Base-by-base conservation (phyloP, 2,888 invertebrate genomes). In the Diarsia mendica region DNA sequence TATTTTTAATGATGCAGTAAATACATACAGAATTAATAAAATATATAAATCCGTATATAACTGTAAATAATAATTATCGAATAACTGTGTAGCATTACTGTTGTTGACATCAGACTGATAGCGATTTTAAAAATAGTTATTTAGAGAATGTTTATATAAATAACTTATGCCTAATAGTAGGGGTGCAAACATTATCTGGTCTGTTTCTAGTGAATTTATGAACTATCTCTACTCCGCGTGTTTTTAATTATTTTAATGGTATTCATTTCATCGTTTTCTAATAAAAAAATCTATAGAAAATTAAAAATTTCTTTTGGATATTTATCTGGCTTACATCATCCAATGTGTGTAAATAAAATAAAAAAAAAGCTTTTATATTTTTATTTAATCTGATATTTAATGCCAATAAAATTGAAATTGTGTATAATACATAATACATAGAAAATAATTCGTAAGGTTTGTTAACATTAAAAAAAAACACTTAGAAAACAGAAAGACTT, bases 41-140 rank as follows among this genome's bases (percentile, higher is more conserved):
- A 75, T 28, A 53, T 6, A 73, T 33, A 49, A 69, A 67, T 72
- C 60, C 65, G 71, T 65, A 58, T 71, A 58, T 75, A 82, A 74
- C 63, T 89, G 84, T 88, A 89, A 46, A 85, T 78, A 83, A 70
- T 84, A 39, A 77, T 23, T 15, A 63, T 13, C 67, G 80, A 82
- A 76, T 89, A 90, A 89, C 71, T 81, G 63, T 80, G 80, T 87
- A 87, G 88, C 13, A 81, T 91, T 88, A 92, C 85, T 90, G 91
- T 92, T 94, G 93, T 93, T 94, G 89, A 93, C 89, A 91, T 92
- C 95, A 94, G 95, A 95, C 95, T 95, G 95, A 95, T 95, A 95
- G 94, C 89, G 81, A 91, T 90, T 92, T 92, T 91, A 83, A 83
- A 80, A 77, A 83, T 87, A 87, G 88, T 77, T 85, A 75, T 75